These are phyloP conservation scores for Hybognathus amarus DNA, from an alignment of 2,797 vertebrate species.

Conservation along the genomic window DNA sequence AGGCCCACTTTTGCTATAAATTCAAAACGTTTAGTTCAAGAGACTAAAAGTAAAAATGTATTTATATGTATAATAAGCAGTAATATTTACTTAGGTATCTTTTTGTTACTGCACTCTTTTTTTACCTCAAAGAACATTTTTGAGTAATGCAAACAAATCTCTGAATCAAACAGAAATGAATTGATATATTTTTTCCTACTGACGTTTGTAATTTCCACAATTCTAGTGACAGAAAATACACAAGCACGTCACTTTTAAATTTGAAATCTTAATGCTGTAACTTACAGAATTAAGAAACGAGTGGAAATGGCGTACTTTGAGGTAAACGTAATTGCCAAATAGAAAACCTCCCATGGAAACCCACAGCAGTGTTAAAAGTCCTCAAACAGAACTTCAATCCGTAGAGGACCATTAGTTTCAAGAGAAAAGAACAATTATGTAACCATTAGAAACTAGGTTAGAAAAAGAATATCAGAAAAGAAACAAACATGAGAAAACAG, in stretches of 20 bases:
- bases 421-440: constrained; percentile 52
- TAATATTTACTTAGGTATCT: neutral
- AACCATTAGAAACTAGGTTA: constrained; percentile 35
- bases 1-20: neutral
- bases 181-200: neutral
- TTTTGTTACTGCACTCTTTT: neutral
- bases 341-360: constrained; percentile 69
- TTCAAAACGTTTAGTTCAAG: neutral
- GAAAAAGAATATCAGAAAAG: constrained; percentile 50
- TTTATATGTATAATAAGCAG: neutral
- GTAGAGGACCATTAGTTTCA: constrained; percentile 66
- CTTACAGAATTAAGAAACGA: neutral
- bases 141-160: no score
- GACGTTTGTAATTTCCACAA: neutral
- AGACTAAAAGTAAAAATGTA: neutral
- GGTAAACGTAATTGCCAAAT: neutral
- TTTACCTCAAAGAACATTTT: neutral
- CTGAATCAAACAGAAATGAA: neutral
- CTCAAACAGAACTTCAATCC: constrained; percentile 65
- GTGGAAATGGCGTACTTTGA: neutral
- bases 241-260: neutral
- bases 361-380: constrained; percentile 60
- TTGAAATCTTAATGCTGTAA: neutral
- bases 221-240: neutral
- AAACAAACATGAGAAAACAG: constrained; percentile 41